Conservation (phyloP, 2,888 invertebrate species). For the Ernsta delagoae region DNA sequence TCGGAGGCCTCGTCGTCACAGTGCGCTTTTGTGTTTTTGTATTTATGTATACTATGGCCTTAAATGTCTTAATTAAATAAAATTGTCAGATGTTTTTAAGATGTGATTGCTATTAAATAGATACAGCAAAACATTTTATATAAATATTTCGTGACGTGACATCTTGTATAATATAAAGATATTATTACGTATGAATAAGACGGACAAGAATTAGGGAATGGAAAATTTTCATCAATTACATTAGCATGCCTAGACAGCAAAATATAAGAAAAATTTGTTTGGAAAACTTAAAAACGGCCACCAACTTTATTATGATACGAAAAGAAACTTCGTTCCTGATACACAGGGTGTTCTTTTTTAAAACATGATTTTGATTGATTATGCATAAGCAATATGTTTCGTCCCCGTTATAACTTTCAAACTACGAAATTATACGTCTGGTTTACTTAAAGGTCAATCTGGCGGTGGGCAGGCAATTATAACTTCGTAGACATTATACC, state of each 20-base stretch:
- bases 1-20: no score
- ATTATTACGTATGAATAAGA: no score
- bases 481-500: background rate
- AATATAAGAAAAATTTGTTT: background rate
- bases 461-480: background rate
- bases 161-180: no score
- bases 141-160: no score
- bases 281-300: background rate
- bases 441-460: background rate
- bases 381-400: slow-evolving; percentile 15
- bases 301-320: slow-evolving; percentile 16
- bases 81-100: no score
- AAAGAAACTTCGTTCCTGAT: slow-evolving; percentile 11
- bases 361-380: slow-evolving; percentile 25
- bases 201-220: no score
- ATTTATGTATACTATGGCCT: no score
- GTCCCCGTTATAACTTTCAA: slow-evolving; percentile 5
- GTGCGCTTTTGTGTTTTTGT: no score
- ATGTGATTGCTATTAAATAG: no score
- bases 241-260: background rate
- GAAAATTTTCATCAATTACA: background rate
- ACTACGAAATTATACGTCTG: background rate
- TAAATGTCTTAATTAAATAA: no score
- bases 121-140: no score
- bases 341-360: slow-evolving; percentile 22